Base-by-base conservation (phyloP, 2,797 vertebrate species). In the Rhinophrynus dorsalis region DNA sequence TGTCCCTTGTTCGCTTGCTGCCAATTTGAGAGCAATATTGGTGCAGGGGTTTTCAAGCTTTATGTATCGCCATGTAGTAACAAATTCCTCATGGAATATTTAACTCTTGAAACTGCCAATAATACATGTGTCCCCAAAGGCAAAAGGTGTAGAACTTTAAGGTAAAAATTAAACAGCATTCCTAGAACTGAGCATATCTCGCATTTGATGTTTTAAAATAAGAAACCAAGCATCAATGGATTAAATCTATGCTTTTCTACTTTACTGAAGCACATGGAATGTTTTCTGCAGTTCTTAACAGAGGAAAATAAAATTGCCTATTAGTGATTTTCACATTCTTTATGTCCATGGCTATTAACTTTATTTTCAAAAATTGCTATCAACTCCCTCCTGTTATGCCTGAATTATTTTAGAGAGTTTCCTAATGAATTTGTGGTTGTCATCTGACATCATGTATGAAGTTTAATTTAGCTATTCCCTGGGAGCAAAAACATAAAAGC, bases 1-100 rank as follows among this genome's bases (percentile, higher is more conserved):
- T 93, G 96, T 95, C 94, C 95, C 94, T 93, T 91, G 92, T 95
- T 93, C 95, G 91, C 90, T 85, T 87, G 93, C 95, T 96, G 96
- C 96, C 97, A 98, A 98, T 98, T 96, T 97, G 93, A 97, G 94
- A 93, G 93, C 95, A 96, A 98, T 97, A 96, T 94, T 91, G 92
- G 94, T 92, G 94, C 93, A 89, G 92, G 90, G 92, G 84, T 91
- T 95, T 94, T 88, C 93, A 90, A 90, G 90, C 90, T 89, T 95
- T 95, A 93, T 93, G 93, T 95, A 94, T 91, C 85, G 79, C 89
- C 85, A 84, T 88, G 92, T 93, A 91, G 93, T 89, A 95, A 92
- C 94, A 95, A 94, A 95, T 96, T 96, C 94, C 94, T 94, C 90
- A 89, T 82, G 95, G 95, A 95, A 97, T 97, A 95, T 96, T 96